A percentile compares a stretch with the other conserved stretches of the same genome.
Evolutionary conservation across 1,140 invertebrate species (phyloP).

Genomic region (Saccostrea glomerata): DNA sequence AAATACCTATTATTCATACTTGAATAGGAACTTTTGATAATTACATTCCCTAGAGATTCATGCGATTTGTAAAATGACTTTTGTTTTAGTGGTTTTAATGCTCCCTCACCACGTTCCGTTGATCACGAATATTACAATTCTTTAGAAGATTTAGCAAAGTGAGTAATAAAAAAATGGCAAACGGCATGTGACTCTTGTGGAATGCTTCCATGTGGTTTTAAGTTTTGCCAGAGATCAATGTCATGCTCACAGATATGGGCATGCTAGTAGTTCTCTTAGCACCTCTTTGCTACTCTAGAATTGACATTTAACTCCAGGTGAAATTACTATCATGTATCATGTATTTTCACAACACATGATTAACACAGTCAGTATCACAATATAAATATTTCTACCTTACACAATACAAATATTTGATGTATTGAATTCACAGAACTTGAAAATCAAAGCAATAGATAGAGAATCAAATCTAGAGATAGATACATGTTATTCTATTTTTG

Average conservation of each 20-base stretch:
- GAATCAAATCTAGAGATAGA: too few species aligned
- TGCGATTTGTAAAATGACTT: slow-evolving; percentile 6
- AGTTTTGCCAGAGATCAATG: neutral
- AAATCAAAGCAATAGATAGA: too few species aligned
- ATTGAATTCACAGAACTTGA: too few species aligned
- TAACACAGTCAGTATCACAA: neutral
- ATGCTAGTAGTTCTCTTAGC: neutral
- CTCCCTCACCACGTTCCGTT: neutral
- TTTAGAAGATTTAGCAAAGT: slow-evolving; percentile 70
- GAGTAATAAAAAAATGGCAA: slow-evolving; percentile 55
- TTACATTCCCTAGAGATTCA: neutral
- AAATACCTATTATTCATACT: neutral
- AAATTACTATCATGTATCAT: neutral
- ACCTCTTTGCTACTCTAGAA: neutral
- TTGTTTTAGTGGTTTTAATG: slow-evolving; percentile 27
- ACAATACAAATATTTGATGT: too few species aligned
- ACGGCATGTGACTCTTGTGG: neutral
- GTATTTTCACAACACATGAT: neutral
- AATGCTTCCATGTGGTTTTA: neutral
- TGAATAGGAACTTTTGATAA: neutral
- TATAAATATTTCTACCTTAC: too few species aligned
- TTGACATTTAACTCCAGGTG: neutral
- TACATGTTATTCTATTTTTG: too few species aligned
- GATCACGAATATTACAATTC: slow-evolving; percentile 74
- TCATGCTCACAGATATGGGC: slow-evolving; percentile 9